phyloP scores from a whole-genome alignment of 2,888 invertebrate genomes.

The Automeris io region DNA sequence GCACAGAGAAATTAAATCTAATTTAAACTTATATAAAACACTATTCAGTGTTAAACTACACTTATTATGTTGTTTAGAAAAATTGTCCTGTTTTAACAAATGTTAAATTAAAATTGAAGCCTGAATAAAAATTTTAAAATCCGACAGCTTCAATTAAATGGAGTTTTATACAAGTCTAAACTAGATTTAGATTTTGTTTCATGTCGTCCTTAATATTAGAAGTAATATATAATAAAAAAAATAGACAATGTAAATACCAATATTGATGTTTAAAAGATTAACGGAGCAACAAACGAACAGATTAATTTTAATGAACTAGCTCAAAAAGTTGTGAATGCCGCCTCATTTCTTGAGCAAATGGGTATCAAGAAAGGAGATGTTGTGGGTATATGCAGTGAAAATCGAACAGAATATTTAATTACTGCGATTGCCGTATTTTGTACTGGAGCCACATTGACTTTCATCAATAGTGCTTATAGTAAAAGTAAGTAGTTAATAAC shows the following conservation, averaged over 20 bases:
- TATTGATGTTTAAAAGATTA: constrained; percentile 8
- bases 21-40: too few species aligned
- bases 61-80: too few species aligned
- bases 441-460: constrained; percentile 34
- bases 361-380: constrained; percentile 16
- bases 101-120: too few species aligned
- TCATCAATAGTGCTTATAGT: constrained; percentile 39
- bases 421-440: constrained; percentile 13
- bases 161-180: too few species aligned
- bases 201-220: too few species aligned
- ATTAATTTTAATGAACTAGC: constrained; percentile 11
- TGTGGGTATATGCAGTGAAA: constrained; percentile 17
- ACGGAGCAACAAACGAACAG: constrained; percentile 10
- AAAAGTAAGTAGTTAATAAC: constrained; percentile 36
- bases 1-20: too few species aligned
- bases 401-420: constrained; percentile 4
- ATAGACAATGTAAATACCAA: neutral
- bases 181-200: too few species aligned
- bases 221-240: neutral
- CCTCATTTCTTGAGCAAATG: constrained; percentile 5
- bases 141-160: too few species aligned
- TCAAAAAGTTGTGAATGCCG: constrained; percentile 10
- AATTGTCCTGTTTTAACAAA: too few species aligned
- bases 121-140: too few species aligned
- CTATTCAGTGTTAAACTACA: too few species aligned